Evolutionary conservation across 2,113 vertebrate genomes (phyloP), one percentile per base, ranked within the genome.

Genomic region (Pithys albifrons): DNA sequence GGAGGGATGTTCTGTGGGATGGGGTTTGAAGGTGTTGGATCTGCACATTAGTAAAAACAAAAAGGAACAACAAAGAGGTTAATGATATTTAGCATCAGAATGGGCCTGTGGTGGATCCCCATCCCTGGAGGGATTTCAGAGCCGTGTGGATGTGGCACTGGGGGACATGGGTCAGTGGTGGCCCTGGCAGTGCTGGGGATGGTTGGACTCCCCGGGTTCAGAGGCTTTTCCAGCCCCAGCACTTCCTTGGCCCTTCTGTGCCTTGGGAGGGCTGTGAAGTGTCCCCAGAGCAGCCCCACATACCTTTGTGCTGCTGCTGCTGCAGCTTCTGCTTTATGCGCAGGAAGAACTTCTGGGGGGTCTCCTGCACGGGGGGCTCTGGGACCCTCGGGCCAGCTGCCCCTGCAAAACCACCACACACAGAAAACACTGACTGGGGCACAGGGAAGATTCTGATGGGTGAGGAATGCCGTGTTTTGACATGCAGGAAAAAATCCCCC

Each of bases 261-360:
- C 0, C 24, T 14, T 7, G 35, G 49, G 17, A 8, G 4, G 31
- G 8, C 4, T n/a, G 9, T 6, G 4, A 13, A 9, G 16, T 4
- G 27, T 1, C 45, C 12, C 25, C 33, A 74, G 49, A 59, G 39
- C 49, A 58, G 7, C 1, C 19, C 19, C 70, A n/a, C 35, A n/a
- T 92, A 96, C 97, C 91, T 97, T 76, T 91, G 75, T 86, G 78
- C 65, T 88, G 90, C 82, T 93, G 61, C 58, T 91, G 59, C 43
- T 88, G 90, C 45, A 95, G 4, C 14, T 93, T 96, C 51, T 17
- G 92, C 85, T 97, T 98, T 7, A 97, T 25, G 7, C 97, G 94
- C 39, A 97, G 55, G 85, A 98, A 98, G 29, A 93, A 86, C 28
- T 93, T 97, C 25, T 86, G 79, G 24, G 97, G 94, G 10, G 95